Percentiles rank a stretch among this genome's conserved stretches.
These are phyloP conservation scores for Uropsilus gracilis DNA, from an alignment of 2,113 vertebrate genomes.

Conservation along the genomic window DNA sequence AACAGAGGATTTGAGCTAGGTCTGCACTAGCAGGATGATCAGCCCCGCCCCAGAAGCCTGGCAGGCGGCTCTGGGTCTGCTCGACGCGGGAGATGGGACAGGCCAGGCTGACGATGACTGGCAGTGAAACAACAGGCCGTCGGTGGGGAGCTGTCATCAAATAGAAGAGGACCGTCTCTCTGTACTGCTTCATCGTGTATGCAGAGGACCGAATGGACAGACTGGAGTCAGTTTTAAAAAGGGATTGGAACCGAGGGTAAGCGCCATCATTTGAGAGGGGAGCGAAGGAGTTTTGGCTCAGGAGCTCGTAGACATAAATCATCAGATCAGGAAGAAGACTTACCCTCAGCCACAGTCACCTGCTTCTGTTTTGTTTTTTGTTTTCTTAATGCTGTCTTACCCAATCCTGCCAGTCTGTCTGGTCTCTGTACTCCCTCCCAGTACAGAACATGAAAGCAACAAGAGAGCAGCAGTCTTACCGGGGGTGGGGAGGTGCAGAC, in stretches of 20 bases:
- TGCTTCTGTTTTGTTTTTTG: neutral
- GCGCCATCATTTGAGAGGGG: neutral
- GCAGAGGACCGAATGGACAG: conserved; percentile 27
- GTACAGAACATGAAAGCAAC: neutral
- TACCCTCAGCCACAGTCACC: neutral
- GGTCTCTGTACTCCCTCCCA: neutral
- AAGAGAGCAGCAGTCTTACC: neutral
- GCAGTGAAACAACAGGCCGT: neutral
- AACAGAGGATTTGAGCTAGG: conserved; percentile 77
- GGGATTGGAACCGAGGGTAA: neutral
- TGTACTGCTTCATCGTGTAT: neutral
- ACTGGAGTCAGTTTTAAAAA: conserved; percentile 31
- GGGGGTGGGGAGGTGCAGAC: neutral
- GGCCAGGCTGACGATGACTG: neutral
- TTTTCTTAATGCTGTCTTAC: neutral
- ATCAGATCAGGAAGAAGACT: neutral
- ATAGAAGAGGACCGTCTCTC: neutral
- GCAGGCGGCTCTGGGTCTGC: neutral
- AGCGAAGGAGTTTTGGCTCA: neutral
- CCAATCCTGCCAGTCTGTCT: neutral
- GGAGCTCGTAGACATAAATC: neutral
- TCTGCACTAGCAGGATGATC: conserved; percentile 35
- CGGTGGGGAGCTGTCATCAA: neutral
- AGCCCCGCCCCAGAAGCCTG: neutral
- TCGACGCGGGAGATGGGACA: neutral